These are phyloP conservation scores for Nothoprocta pentlandii DNA, from an alignment of 2,113 vertebrate species.

Conservation along the genomic window DNA sequence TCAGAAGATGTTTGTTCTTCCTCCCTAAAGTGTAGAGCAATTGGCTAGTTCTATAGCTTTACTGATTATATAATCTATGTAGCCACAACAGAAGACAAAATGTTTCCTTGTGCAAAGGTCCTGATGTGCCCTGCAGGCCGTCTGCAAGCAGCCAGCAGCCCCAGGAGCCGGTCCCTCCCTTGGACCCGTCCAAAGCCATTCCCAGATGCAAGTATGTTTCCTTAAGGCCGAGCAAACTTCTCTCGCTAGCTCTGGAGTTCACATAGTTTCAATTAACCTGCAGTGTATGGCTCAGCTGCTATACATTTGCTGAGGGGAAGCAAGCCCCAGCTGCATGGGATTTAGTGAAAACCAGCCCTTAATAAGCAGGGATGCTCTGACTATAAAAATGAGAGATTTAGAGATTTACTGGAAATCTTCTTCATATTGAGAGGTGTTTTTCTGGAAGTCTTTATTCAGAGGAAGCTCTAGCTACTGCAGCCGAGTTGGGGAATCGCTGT, in stretches of 20 bases:
- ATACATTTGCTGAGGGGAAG: neutral
- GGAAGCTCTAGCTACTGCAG: neutral
- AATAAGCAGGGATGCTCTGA: neutral
- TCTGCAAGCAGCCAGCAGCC: neutral
- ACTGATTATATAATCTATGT: too few species aligned
- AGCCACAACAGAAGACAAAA: neutral
- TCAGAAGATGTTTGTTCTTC: neutral
- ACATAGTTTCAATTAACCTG: neutral
- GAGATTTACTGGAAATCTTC: neutral
- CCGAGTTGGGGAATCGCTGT: constrained; percentile 6
- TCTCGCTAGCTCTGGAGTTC: neutral
- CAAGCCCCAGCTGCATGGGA: neutral
- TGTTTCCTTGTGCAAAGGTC: rapidly evolving
- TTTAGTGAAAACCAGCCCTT: neutral
- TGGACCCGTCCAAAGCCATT: neutral
- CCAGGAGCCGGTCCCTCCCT: neutral
- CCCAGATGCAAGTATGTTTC: rapidly evolving
- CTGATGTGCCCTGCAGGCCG: neutral
- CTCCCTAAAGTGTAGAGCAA: neutral
- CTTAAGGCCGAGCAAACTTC: neutral
- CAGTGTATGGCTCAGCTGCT: neutral
- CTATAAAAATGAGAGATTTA: neutral
- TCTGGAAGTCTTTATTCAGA: neutral
- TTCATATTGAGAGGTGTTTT: neutral
- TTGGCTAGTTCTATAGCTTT: neutral